Base-by-base conservation (phyloP, 2,113 vertebrate genomes). In the Pholis gunnellus region DNA sequence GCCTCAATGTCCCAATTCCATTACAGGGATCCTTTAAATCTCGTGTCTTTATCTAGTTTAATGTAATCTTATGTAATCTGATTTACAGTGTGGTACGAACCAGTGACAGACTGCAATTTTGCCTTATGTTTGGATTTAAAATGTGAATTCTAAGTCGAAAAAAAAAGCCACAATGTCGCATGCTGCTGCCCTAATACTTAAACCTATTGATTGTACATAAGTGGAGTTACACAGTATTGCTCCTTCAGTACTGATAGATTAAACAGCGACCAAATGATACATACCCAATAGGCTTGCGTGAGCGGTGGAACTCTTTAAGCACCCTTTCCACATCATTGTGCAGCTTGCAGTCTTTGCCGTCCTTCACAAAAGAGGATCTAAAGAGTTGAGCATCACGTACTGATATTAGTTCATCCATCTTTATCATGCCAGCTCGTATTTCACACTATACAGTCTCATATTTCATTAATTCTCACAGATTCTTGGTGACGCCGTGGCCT, bases 311-410 rank as follows among this genome's bases (percentile, higher is more conserved):
- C 0, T 96, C 95, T 83, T 96, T 95, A 6, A 95, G 87, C 48
- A 95, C 81, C 14, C 87, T 87, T 56, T 95, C 92, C 81, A 95
- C 94, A 1, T 95, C 92, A 18, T n/a, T 80, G 0, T 95, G 90
- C 61, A 95, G 90, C 85, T 95, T 95, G 82, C 92, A 95, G 84
- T 95, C 94, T 83, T 95, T 95, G 18, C 93, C 93, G 20, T 95
- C 93, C 75, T 95, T 95, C 89, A 83, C 73, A 66, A 94, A 95
- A 56, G 92, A 88, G 56, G 93, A 96, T 72, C 93, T 95, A 25
- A 57, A 83, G 67, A 83, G 64, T n/a, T 22, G 8, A 78, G 31
- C 77, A 20, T 68, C 6, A 31, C 0, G 38, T 3, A 34, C 3
- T 15, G 34, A 4, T 17, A 10, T 84, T 20, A 82, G 29, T 57